Evolutionary conservation across 2,888 invertebrate species (phyloP).

Genomic region (Phrixothrix hirtus): DNA sequence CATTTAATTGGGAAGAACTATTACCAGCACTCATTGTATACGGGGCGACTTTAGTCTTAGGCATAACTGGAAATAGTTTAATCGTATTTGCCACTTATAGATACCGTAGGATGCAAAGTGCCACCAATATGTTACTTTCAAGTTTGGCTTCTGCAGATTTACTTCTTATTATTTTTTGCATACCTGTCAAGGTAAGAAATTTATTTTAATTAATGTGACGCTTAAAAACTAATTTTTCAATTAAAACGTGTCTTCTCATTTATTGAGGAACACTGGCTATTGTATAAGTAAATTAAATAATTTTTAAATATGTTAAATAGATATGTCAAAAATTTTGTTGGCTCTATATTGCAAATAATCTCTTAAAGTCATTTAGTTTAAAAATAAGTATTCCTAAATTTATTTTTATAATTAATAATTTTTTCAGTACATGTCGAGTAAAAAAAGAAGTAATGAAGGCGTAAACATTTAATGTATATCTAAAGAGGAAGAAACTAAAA

Average conservation of each 20-base stretch:
- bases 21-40: constrained; percentile 63
- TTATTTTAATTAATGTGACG: too few relatives aligned
- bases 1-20: constrained; percentile 62
- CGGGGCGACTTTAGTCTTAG: constrained; percentile 63
- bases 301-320: too few relatives aligned
- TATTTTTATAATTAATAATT: too few relatives aligned
- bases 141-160: constrained; percentile 72
- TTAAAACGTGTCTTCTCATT: too few relatives aligned
- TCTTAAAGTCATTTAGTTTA: too few relatives aligned
- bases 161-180: constrained; percentile 68
- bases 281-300: too few relatives aligned
- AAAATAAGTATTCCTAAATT: too few relatives aligned
- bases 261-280: too few relatives aligned
- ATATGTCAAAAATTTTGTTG: too few relatives aligned
- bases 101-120: constrained; percentile 63
- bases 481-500: constrained; percentile 27
- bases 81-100: constrained; percentile 63
- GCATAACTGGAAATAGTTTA: constrained; percentile 62
- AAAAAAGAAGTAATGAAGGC: constrained; percentile 11
- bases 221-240: too few relatives aligned
- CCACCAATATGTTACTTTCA: constrained; percentile 70
- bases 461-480: constrained; percentile 19
- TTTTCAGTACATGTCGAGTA: not conserved
- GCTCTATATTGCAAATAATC: too few relatives aligned
- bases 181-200: constrained; percentile 73